Conservation (phyloP, 1,140 invertebrate species). For the Camponotus floridanus region DNA sequence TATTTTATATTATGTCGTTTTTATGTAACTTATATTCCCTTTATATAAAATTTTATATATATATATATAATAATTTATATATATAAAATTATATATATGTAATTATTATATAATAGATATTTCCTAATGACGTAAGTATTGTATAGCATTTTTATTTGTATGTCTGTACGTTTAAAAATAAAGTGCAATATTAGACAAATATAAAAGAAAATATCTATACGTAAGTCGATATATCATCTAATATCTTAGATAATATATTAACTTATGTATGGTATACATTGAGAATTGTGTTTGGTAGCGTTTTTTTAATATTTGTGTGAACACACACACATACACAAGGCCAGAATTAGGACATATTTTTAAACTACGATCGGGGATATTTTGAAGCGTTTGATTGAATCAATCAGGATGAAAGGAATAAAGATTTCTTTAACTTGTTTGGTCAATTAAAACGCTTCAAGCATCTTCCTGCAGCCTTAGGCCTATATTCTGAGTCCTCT, state of each 20-base stretch:
- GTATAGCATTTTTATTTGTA: slow-evolving; percentile 79
- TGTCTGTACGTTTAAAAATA: slow-evolving; percentile 79
- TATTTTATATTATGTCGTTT: slow-evolving; percentile 77
- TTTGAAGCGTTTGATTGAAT: no score
- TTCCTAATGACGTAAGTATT: slow-evolving; percentile 71
- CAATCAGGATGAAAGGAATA: no score
- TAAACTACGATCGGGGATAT: no score
- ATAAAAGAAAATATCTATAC: background rate
- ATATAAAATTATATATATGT: slow-evolving; percentile 32
- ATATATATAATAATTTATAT: slow-evolving; percentile 15
- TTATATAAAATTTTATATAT: slow-evolving; percentile 43
- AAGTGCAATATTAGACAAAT: slow-evolving; percentile 76
- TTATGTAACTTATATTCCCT: slow-evolving; percentile 72
- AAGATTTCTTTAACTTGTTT: no score
- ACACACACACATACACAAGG: no score
- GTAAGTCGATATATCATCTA: no score
- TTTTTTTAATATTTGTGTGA: background rate
- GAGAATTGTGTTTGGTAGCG: background rate
- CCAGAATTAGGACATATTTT: no score
- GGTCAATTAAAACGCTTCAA: no score
- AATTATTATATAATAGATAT: slow-evolving; percentile 62
- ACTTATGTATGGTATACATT: background rate
- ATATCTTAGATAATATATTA: background rate
- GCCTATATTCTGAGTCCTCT: no score
- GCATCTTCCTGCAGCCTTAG: no score